Conservation (phyloP, 2,113 vertebrate genomes). For the Hypomesus transpacificus region DNA sequence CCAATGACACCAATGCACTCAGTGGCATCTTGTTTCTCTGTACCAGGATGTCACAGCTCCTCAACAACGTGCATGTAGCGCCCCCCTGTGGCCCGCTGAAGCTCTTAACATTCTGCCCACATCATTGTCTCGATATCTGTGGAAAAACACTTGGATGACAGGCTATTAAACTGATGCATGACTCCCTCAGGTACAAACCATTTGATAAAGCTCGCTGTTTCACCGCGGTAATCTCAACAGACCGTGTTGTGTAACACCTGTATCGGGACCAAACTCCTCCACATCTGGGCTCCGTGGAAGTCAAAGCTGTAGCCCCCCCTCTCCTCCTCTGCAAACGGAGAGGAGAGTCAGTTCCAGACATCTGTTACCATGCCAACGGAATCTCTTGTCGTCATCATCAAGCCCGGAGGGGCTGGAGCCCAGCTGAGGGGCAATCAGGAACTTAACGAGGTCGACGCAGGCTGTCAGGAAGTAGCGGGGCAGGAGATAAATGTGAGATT, state of each 20-base stretch:
- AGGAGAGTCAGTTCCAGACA: constrained; percentile 23
- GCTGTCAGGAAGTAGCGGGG: background rate
- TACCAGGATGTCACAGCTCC: background rate
- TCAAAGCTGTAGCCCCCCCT: constrained; percentile 2
- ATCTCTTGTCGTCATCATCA: constrained; percentile 30
- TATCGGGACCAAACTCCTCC: constrained; percentile 5
- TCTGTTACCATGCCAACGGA: constrained; percentile 38
- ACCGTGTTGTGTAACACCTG: too few species aligned
- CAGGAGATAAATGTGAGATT: constrained; percentile 26
- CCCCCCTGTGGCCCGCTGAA: constrained; percentile 54
- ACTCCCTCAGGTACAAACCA: too few species aligned
- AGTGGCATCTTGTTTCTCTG: background rate
- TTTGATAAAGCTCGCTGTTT: too few species aligned
- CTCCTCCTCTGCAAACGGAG: constrained; percentile 19
- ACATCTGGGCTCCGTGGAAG: constrained; percentile 35
- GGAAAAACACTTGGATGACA: too few species aligned
- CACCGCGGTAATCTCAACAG: too few species aligned
- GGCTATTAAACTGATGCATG: too few species aligned
- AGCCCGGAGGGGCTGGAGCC: constrained; percentile 20
- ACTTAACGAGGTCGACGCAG: constrained; percentile 27
- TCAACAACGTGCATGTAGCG: constrained; percentile 27
- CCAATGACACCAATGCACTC: too few species aligned
- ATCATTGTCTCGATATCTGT: background rate
- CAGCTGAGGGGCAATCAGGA: constrained; percentile 28
- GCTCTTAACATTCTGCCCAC: background rate